A percentile compares a stretch with the other conserved stretches of the same genome.
These are phyloP conservation scores for Lamellibrachia columna DNA, from an alignment of 2,888 invertebrate species.

Conservation along the genomic window DNA sequence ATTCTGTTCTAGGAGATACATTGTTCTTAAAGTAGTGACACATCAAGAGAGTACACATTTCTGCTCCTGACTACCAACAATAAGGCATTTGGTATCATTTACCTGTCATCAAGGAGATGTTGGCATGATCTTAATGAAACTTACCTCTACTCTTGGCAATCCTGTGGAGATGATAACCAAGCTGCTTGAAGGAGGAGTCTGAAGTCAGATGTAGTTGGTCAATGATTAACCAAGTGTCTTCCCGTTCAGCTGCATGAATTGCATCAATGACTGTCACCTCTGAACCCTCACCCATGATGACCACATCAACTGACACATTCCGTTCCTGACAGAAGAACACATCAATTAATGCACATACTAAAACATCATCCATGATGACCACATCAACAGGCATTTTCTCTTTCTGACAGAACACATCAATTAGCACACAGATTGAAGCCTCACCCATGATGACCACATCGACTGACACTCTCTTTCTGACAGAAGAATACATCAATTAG, in stretches of 20 bases:
- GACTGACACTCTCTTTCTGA: too few species aligned
- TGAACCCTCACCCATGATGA: conserved; percentile 54
- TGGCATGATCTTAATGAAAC: not conserved
- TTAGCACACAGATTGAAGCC: too few species aligned
- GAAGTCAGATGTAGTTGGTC: conserved; percentile 58
- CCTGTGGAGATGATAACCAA: conserved; percentile 53
- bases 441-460: too few species aligned
- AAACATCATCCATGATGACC: not conserved
- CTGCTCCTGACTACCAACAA: not conserved
- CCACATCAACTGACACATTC: conserved; percentile 42
- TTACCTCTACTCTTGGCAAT: conserved; percentile 49
- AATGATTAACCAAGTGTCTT: conserved; percentile 60
- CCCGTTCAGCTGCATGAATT: conserved; percentile 56
- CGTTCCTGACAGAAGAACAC: not conserved
- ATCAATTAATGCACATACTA: not conserved
- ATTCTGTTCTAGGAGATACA: not conserved
- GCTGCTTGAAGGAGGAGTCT: conserved; percentile 47
- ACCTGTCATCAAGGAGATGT: not conserved
- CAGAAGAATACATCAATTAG: too few species aligned
- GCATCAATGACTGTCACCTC: conserved; percentile 51
- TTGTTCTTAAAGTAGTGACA: not conserved
- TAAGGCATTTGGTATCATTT: not conserved
- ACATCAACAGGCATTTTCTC: too few species aligned
- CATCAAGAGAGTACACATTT: not conserved
- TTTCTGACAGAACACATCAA: too few species aligned